phyloP scores from a whole-genome alignment of 2,888 invertebrate species.

The Apamea epomidion region DNA sequence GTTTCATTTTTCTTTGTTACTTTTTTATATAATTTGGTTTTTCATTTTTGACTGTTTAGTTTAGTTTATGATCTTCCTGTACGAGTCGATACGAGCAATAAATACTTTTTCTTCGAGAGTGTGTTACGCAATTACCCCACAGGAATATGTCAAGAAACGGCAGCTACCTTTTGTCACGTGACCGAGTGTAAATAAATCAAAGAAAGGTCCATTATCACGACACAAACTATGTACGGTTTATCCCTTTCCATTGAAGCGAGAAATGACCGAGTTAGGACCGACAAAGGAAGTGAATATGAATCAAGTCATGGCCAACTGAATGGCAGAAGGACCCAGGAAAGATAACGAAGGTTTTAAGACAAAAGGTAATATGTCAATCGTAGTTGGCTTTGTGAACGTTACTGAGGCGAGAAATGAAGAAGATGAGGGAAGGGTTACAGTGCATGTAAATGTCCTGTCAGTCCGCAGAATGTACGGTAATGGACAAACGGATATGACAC shows the following conservation, averaged over 20 bases:
- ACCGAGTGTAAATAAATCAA: constrained; percentile 1
- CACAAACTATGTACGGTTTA: constrained; percentile 9
- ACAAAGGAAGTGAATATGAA: constrained; percentile 1
- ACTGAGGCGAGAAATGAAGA: neutral
- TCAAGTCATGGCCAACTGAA: neutral
- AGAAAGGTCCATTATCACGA: neutral
- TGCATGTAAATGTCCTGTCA: neutral
- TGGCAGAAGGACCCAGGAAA: neutral
- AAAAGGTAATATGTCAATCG: neutral
- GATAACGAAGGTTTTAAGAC: constrained; percentile 10
- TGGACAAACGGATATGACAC: neutral
- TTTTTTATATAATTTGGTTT: no score
- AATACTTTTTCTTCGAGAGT: neutral
- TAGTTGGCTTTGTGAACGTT: constrained; percentile 21
- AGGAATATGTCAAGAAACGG: neutral
- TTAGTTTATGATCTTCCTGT: no score
- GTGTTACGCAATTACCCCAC: neutral
- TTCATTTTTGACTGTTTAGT: no score
- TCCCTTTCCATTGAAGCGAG: constrained; percentile 12
- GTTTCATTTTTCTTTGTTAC: no score
- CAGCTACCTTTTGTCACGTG: neutral
- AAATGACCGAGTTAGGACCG: neutral
- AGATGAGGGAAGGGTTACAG: neutral
- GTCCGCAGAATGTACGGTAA: neutral
- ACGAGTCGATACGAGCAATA: no score